Conservation (phyloP, 2,888 invertebrate genomes). For the Apotomis turbidana region DNA sequence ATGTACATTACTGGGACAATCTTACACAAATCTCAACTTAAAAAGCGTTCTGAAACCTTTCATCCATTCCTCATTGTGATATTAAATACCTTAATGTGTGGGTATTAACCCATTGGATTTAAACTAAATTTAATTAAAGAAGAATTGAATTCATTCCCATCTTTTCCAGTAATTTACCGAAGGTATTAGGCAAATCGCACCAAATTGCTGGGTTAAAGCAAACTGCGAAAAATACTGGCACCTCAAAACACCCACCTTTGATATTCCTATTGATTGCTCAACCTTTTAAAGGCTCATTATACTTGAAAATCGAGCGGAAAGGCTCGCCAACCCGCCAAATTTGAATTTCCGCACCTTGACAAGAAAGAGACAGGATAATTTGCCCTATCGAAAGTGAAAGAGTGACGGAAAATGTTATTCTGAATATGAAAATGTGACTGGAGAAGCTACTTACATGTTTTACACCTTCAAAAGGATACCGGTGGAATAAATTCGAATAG, state of each 20-base stretch:
- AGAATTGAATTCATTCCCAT: not conserved
- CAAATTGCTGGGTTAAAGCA: slow-evolving; percentile 26
- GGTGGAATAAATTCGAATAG: slow-evolving; percentile 82
- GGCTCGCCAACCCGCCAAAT: slow-evolving; percentile 79
- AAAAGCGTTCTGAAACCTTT: too few species aligned
- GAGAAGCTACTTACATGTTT: slow-evolving; percentile 83
- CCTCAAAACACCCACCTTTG: slow-evolving; percentile 57
- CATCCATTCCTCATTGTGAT: too few species aligned
- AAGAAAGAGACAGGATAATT: slow-evolving; percentile 53
- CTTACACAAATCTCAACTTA: too few species aligned
- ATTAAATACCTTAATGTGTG: too few species aligned
- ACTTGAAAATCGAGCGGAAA: slow-evolving; percentile 79
- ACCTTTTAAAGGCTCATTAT: slow-evolving; percentile 77
- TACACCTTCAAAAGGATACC: slow-evolving; percentile 80
- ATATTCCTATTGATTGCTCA: slow-evolving; percentile 78
- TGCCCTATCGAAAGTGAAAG: slow-evolving; percentile 43
- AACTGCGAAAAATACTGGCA: slow-evolving; percentile 41
- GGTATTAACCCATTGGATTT: too few species aligned
- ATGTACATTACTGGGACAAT: too few species aligned
- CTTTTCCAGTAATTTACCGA: not conserved
- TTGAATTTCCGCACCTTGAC: slow-evolving; percentile 80
- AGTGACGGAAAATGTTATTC: slow-evolving; percentile 62
- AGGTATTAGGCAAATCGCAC: slow-evolving; percentile 34
- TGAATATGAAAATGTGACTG: slow-evolving; percentile 75
- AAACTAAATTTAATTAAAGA: too few species aligned